Percentiles rank a stretch among this genome's conserved stretches.
phyloP scores from a whole-genome alignment of 2,113 vertebrate genomes.

The Chamaea fasciata region DNA sequence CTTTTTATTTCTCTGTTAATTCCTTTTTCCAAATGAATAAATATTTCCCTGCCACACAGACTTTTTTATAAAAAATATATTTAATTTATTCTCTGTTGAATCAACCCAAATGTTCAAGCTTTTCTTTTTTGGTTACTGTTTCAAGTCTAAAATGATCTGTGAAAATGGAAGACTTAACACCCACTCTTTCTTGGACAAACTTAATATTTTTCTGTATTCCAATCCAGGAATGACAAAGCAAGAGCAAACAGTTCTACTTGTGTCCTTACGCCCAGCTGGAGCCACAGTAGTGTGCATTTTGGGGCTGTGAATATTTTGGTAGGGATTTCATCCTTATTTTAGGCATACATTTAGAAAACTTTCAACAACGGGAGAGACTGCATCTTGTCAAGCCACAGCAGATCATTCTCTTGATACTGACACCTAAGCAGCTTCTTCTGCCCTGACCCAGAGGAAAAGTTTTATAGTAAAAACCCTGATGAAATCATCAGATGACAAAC shows the following conservation, averaged over 20 bases:
- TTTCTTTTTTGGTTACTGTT: neutral
- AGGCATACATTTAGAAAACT: neutral
- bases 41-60: neutral
- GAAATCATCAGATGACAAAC: neutral
- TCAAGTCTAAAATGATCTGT: neutral
- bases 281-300: neutral
- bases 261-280: neutral
- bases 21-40: neutral
- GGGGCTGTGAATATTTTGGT: neutral
- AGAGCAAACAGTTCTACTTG: neutral
- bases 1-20: neutral
- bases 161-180: neutral
- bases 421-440: neutral
- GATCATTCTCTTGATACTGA: neutral
- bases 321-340: neutral
- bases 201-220: neutral
- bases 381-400: neutral
- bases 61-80: neutral
- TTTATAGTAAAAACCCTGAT: neutral
- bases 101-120: neutral
- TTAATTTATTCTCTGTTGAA: constrained; percentile 8
- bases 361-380: neutral
- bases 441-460: neutral
- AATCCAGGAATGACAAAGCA: neutral
- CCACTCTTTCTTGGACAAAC: neutral